A percentile compares a stretch with the other conserved stretches of the same genome.
These are phyloP conservation scores for Tetragonula clypearis DNA, from an alignment of 1,140 invertebrate species.

Conservation along the genomic window DNA sequence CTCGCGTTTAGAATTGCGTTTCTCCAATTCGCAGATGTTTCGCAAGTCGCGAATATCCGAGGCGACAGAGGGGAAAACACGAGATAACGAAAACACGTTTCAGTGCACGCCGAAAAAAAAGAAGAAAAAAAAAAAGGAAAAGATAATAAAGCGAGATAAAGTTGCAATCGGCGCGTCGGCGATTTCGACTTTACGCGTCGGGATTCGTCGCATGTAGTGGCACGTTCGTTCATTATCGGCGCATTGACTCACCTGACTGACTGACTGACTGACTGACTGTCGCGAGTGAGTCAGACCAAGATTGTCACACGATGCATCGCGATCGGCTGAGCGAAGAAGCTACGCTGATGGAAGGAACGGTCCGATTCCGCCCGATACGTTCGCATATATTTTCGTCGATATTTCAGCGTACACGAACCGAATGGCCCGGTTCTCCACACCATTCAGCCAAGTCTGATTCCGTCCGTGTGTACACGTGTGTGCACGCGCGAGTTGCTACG, in stretches of 20 bases:
- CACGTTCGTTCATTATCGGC: slow-evolving; percentile 37
- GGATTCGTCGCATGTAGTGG: slow-evolving; percentile 18
- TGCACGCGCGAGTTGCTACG: slow-evolving; percentile 37
- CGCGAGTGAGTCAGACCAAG: slow-evolving; percentile 41
- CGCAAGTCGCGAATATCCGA: not conserved
- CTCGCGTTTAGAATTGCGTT: not conserved
- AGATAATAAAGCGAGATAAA: slow-evolving; percentile 1
- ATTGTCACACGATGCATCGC: slow-evolving; percentile 36
- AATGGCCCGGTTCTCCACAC: not conserved
- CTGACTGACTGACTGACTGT: slow-evolving; percentile 2
- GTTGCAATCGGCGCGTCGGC: not conserved
- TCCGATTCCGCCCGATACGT: not conserved
- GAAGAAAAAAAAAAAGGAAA: no score
- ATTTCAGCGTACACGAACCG: no score
- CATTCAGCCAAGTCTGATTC: slow-evolving; percentile 21
- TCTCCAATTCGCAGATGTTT: not conserved
- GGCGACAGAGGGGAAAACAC: not conserved
- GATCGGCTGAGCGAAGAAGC: slow-evolving; percentile 16
- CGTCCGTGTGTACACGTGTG: not conserved
- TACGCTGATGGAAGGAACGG: not conserved
- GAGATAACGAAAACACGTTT: not conserved
- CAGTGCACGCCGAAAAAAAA: not conserved
- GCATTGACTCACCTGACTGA: slow-evolving; percentile 60
- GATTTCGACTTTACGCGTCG: slow-evolving; percentile 27
- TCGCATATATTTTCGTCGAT: not conserved